phyloP scores from a whole-genome alignment of 1,140 invertebrate genomes.

The Leptinotarsa undecemlineata region DNA sequence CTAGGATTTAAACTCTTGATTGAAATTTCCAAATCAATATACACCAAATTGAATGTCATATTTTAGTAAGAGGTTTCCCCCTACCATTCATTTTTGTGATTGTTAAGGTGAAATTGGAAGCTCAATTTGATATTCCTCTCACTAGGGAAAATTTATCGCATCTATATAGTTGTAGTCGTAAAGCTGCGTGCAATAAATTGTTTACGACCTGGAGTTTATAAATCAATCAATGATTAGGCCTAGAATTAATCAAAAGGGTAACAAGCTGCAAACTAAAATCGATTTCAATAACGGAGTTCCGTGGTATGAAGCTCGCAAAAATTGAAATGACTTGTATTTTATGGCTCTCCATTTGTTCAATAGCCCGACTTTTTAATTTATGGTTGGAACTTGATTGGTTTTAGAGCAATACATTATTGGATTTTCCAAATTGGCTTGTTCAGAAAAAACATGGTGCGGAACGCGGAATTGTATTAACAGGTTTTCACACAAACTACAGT shows the following conservation, averaged over 20 bases:
- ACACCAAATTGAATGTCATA: too few relatives aligned
- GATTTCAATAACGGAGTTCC: constrained; percentile 4
- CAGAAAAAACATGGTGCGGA: background rate
- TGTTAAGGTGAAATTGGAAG: too few relatives aligned
- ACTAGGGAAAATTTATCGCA: too few relatives aligned
- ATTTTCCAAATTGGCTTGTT: constrained; percentile 1
- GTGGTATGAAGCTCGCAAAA: background rate
- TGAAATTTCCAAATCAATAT: too few relatives aligned
- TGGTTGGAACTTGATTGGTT: constrained; percentile 2
- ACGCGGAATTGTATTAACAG: background rate
- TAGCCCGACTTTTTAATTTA: constrained; percentile 6
- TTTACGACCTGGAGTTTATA: too few relatives aligned
- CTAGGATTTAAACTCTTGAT: too few relatives aligned
- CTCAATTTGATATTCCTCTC: too few relatives aligned
- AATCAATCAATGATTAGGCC: background rate
- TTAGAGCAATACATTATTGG: background rate
- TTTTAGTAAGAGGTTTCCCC: too few relatives aligned
- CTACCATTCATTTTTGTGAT: too few relatives aligned
- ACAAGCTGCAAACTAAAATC: background rate
- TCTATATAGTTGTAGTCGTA: too few relatives aligned
- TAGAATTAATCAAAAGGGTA: background rate
- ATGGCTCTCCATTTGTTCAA: constrained; percentile 7
- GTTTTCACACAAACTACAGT: background rate
- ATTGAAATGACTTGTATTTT: constrained; percentile 8
- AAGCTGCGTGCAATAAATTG: too few relatives aligned